phyloP scores from a whole-genome alignment of 2,797 vertebrate genomes.

The Sitta carolinensis region DNA sequence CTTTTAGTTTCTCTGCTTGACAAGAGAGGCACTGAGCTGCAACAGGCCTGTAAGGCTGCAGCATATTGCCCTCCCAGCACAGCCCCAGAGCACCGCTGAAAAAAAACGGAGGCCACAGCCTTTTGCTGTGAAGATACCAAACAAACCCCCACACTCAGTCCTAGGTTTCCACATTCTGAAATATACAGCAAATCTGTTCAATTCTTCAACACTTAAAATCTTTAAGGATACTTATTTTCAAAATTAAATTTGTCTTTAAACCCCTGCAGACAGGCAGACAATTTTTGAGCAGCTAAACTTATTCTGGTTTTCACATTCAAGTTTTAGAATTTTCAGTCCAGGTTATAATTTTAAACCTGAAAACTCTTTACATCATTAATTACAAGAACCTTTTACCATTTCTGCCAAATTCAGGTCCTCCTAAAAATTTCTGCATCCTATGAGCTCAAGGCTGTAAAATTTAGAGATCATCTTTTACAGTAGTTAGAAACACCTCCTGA shows the following conservation, averaged over 20 bases:
- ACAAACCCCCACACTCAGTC: accelerated
- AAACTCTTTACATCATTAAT: neutral
- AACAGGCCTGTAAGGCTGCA: neutral
- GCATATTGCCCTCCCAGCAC: neutral
- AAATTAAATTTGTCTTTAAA: neutral
- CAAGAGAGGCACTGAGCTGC: neutral
- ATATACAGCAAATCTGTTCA: neutral
- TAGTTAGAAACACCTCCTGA: neutral
- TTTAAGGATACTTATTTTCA: neutral
- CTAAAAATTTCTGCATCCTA: neutral
- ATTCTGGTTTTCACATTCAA: neutral
- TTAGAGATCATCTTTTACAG: neutral
- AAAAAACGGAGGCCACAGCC: neutral
- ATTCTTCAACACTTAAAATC: neutral
- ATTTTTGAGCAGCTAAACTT: neutral
- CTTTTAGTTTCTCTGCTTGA: neutral
- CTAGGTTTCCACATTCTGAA: neutral
- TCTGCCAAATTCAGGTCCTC: neutral
- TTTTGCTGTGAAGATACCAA: neutral
- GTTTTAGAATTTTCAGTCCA: neutral
- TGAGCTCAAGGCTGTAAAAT: neutral
- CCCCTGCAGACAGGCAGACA: neutral
- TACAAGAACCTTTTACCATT: neutral
- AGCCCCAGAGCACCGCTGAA: accelerated
- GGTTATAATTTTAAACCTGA: neutral